These are phyloP conservation scores for Grapholita molesta DNA, from an alignment of 1,140 invertebrate genomes.

Conservation along the genomic window DNA sequence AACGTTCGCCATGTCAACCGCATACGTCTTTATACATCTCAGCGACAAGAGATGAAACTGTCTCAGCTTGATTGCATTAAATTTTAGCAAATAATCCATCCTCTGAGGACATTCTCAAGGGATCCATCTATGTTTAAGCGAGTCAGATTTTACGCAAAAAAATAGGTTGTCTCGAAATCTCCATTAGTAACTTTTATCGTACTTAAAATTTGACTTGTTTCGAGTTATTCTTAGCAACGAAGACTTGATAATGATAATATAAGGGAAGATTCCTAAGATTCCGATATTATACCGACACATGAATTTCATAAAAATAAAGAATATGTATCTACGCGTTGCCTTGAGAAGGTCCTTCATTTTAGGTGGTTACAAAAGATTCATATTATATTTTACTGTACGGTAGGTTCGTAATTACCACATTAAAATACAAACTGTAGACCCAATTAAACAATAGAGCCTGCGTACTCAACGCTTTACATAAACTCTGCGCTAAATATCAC, in stretches of 20 bases:
- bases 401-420: no score
- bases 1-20: not conserved
- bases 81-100: slow-evolving; percentile 31
- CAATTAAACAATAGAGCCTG: not conserved
- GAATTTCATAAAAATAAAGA: no score
- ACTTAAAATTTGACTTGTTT: not conserved
- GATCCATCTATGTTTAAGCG: slow-evolving; percentile 9
- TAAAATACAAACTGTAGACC: not conserved
- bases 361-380: no score
- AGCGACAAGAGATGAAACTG: slow-evolving; percentile 15
- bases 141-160: not conserved
- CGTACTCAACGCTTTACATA: not conserved
- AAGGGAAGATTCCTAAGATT: no score
- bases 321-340: no score
- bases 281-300: no score
- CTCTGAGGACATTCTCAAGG: slow-evolving; percentile 23
- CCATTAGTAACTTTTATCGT: not conserved
- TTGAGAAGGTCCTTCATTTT: no score
- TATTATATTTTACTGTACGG: no score
- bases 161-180: not conserved
- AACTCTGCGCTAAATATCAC: slow-evolving; percentile 14
- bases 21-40: not conserved
- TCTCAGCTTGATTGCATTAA: slow-evolving; percentile 37
- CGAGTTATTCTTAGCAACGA: not conserved
- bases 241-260: no score